phyloP scores from a whole-genome alignment of 2,888 invertebrate species.

The Chrysolina haemoptera region DNA sequence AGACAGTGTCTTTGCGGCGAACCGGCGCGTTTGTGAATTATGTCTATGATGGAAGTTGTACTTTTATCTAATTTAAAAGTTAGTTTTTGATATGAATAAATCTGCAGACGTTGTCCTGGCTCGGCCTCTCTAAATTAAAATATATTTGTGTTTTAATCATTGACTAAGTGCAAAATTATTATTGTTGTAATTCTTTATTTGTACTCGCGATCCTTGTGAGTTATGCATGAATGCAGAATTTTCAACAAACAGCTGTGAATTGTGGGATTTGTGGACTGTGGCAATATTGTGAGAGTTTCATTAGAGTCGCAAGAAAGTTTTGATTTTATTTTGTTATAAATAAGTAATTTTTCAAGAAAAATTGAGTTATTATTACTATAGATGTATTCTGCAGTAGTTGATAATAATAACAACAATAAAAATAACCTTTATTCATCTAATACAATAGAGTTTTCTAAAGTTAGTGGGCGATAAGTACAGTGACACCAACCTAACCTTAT shows the following conservation, averaged over 20 bases:
- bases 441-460: too few species aligned
- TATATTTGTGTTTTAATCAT: constrained; percentile 50
- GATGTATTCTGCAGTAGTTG: too few species aligned
- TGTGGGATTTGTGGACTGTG: not conserved
- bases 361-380: too few species aligned
- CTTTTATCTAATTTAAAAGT: constrained; percentile 68
- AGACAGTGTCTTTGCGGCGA: constrained; percentile 57
- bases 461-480: too few species aligned
- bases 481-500: too few species aligned
- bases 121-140: constrained; percentile 45
- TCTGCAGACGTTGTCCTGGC: constrained; percentile 41
- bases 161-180: constrained; percentile 40
- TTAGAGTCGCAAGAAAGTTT: not conserved
- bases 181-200: constrained; percentile 9
- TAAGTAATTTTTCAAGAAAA: too few species aligned
- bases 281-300: not conserved
- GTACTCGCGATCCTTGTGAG: constrained; percentile 2
- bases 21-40: constrained; percentile 59
- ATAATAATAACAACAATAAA: too few species aligned
- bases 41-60: constrained; percentile 65
- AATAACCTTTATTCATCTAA: too few species aligned
- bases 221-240: constrained; percentile 13
- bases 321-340: not conserved
- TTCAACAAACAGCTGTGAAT: not conserved
- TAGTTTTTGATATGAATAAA: constrained; percentile 56